A percentile compares a stretch with the other conserved stretches of the same genome.
Conservation (phyloP, 2,113 vertebrate genomes). For the Sitta europaea region DNA sequence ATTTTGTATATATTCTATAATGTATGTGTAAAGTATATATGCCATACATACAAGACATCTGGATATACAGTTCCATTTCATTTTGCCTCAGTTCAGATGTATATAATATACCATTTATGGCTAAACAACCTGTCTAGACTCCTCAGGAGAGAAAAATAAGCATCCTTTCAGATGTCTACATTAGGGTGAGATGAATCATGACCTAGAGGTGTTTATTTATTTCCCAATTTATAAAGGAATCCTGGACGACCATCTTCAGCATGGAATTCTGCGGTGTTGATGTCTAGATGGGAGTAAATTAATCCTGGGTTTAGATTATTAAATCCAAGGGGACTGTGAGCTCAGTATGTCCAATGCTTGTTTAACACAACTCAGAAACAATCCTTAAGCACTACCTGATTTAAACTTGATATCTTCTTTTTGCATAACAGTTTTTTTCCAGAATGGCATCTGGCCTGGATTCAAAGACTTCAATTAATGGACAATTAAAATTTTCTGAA, state of each 20-base stretch:
- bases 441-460: not conserved
- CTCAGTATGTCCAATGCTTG: not conserved
- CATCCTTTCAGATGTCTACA: not conserved
- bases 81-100: not conserved
- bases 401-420: not conserved
- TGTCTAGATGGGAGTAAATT: not conserved
- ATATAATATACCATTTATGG: not conserved
- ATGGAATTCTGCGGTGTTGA: not conserved
- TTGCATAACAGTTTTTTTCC: not conserved
- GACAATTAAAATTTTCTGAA: not conserved
- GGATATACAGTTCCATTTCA: not conserved
- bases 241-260: not conserved
- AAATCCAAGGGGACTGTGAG: not conserved
- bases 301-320: not conserved
- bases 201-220: not conserved
- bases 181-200: not conserved
- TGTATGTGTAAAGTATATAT: too few relatives aligned
- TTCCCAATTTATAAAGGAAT: not conserved
- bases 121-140: constrained; percentile 17
- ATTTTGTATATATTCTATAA: too few relatives aligned
- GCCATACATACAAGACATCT: not conserved
- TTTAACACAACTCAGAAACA: not conserved
- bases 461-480: not conserved
- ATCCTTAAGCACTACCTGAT: not conserved
- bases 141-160: not conserved